These are phyloP conservation scores for Crambe crambe DNA, from an alignment of 37 sponge, comb jelly and placozoan genomes.

Conservation along the genomic window DNA sequence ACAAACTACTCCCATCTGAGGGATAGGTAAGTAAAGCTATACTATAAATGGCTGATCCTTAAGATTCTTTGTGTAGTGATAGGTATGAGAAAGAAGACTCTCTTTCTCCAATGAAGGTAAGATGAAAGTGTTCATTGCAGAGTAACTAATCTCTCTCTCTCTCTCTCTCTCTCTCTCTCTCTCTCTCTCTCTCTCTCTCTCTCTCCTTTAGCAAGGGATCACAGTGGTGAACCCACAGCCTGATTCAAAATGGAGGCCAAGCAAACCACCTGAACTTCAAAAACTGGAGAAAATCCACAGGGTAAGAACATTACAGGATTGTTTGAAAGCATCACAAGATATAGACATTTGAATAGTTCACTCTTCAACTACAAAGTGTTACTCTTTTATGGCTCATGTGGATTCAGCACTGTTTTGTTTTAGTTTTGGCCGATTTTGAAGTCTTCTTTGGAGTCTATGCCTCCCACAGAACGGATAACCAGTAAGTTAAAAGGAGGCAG, in stretches of 20 bases:
- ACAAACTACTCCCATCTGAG: neutral
- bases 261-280: constrained; percentile 50
- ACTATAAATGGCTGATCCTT: neutral
- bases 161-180: constrained; percentile 12
- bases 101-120: neutral
- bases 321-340: neutral
- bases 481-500: constrained; percentile 12
- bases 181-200: constrained; percentile 17
- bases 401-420: neutral
- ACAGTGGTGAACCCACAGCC: constrained; percentile 50
- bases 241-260: neutral
- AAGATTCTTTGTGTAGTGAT: neutral
- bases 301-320: constrained; percentile 9
- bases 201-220: constrained; percentile 5
- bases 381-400: too few species aligned
- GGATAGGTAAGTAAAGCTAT: neutral
- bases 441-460: constrained; percentile 21
- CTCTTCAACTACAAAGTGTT: too few species aligned
- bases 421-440: constrained; percentile 71
- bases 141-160: constrained; percentile 13
- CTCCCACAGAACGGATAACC: constrained; percentile 29
- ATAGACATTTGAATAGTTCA: too few species aligned
- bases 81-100: neutral
- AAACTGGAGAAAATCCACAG: constrained; percentile 54
- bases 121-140: neutral